Evolutionary conservation across 1,140 invertebrate genomes (phyloP), one percentile per base, ranked within the genome.

Genomic region (Saccostrea glomerata): DNA sequence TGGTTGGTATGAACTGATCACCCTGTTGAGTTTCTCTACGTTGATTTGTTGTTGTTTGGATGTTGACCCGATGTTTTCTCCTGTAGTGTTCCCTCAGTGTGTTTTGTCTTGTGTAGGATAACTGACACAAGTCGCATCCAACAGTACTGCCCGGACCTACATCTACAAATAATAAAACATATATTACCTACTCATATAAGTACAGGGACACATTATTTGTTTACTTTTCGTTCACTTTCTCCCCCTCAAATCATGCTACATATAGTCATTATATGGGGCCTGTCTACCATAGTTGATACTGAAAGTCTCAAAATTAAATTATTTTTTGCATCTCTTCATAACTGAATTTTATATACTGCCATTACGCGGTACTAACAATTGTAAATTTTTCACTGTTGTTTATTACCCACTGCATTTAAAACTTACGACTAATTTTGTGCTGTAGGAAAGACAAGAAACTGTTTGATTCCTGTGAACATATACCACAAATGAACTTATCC

Each of bases 71-170:
- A 63, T 92, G 92, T 87, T 92, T 92, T 15, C 86, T 82, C 36
- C 82, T 70, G 54, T 92, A 91, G 82, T 93, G 92, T 82, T 93
- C 90, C 30, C 47, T 83, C 9, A 93, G 85, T 6, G 91, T 82
- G 23, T 84, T 40, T 60, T 91, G 88, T 66, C 90, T 89, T 30
- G 90, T 90, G 82, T 91, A 93, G 5, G 90, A 88, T 0, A 89
- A 73, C 17, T 87, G 86, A 90, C 92, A 93, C 15, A 93, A 84
- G 25, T 90, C 87, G 86, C 92, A 93, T 30, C 89, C 85, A 77
- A 87, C 77, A 12, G 85, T 66, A 13, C 66, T 63, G 23, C 90
- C 90, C 36, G 89, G 87, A 55, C 87, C 90, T 77, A 85, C 86
- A 90, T 93, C 92, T 93, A 83, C 30, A 90, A 87, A 89, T 56